A percentile compares a stretch with the other conserved stretches of the same genome.
These are phyloP conservation scores for Sepiola atlantica DNA, from an alignment of 2,888 invertebrate species.

Conservation along the genomic window DNA sequence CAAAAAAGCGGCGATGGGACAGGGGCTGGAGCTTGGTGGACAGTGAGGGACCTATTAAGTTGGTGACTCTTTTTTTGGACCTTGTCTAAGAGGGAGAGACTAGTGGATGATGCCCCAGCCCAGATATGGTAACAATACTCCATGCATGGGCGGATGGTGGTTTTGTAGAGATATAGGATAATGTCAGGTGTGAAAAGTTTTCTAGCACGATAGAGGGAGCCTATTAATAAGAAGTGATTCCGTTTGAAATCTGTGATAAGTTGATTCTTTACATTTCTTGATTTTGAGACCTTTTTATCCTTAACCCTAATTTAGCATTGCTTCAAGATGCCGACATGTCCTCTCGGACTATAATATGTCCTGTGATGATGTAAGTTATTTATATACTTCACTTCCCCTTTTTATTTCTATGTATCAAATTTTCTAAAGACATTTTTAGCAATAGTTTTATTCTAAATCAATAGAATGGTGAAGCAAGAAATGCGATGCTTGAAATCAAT, in stretches of 20 bases:
- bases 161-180: too few species aligned
- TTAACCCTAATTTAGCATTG: slow-evolving; percentile 78
- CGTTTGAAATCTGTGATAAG: not conserved
- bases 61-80: too few species aligned
- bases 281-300: not conserved
- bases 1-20: too few species aligned
- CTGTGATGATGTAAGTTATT: slow-evolving; percentile 85
- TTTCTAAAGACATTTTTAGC: not conserved
- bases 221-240: not conserved
- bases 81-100: too few species aligned
- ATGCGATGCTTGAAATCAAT: not conserved
- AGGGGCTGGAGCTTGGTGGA: too few species aligned
- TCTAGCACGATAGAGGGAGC: too few species aligned
- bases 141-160: too few species aligned
- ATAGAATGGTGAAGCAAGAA: not conserved
- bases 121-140: too few species aligned
- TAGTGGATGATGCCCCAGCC: too few species aligned
- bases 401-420: not conserved
- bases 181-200: too few species aligned
- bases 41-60: too few species aligned
- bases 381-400: not conserved
- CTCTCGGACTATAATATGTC: slow-evolving; percentile 98
- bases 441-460: not conserved
- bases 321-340: slow-evolving; percentile 90
- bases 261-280: not conserved